Base-by-base conservation (phyloP, 2,797 vertebrate species). In the Eurystomus glaucurus region DNA sequence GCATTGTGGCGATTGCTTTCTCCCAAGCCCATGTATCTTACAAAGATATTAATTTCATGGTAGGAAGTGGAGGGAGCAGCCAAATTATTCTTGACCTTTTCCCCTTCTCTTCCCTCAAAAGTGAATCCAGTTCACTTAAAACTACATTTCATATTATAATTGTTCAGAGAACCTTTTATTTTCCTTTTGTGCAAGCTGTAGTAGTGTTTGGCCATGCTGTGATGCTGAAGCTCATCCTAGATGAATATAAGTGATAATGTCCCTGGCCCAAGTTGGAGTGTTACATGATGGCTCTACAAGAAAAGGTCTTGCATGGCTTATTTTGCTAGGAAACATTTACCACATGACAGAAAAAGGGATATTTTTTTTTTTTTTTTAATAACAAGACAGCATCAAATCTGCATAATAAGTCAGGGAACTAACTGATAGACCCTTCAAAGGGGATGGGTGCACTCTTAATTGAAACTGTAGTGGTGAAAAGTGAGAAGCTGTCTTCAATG, bases 381-480 rank as follows among this genome's bases (percentile, higher is more conserved):
- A 51, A 70, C 70, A 94, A 72, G 17, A 17, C 0, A 9, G 6
- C 13, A 55, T 70, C 19, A 74, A 78, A 86, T 71, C 39, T 52
- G 4, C 14, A 22, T 58, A 29, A 1, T 45, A 80, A 81, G 8
- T 62, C 31, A 62, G 31, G 4, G 6, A 10, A 35, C 50, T 88
- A 54, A 20, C 14, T 48, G 11, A 28, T n/a, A 70, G 45, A 89
- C 9, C 39, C 16, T 89, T 41, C 13, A 58, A 28, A 33, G 41
- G 16, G 14, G 5, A 10, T 13, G 2, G 14, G 16, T 75, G 31
- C 12, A 48, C 26, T 77, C 26, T 68, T 93, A 91, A 89, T 96
- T 91, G 85, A 94, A 92, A 90, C 31, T 88, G 72, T 43, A 66
- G 14, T 64, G 9, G 17, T 70, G 23, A 41, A 60, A 90, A 96